Percentiles rank a stretch among this genome's conserved stretches.
Evolutionary conservation across 1,140 invertebrate species (phyloP).

Genomic region (Meloidogyne floridensis): DNA sequence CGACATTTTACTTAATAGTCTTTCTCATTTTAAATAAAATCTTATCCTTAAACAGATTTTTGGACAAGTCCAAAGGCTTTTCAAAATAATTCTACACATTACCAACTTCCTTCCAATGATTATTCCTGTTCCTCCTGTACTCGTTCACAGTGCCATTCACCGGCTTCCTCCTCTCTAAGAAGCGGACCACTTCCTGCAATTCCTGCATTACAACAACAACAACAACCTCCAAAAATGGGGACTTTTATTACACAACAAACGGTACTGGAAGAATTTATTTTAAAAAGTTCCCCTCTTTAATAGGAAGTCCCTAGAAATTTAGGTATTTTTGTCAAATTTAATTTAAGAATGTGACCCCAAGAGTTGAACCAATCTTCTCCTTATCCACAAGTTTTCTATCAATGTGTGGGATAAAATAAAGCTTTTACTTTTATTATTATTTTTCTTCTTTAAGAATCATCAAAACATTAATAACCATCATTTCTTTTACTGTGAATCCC

Average conservation of each 20-base stretch:
- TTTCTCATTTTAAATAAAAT: too few species aligned
- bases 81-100: neutral
- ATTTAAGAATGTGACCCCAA: too few species aligned
- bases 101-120: slow-evolving; percentile 21
- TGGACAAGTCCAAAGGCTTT: slow-evolving; percentile 5
- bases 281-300: too few species aligned
- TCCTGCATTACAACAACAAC: neutral
- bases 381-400: too few species aligned
- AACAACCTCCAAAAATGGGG: neutral
- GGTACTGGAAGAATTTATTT: neutral
- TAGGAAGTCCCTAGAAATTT: too few species aligned
- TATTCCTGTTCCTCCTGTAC: slow-evolving; percentile 18
- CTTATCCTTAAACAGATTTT: neutral
- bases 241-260: slow-evolving; percentile 10
- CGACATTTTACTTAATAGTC: too few species aligned
- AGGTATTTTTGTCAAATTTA: too few species aligned
- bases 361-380: too few species aligned
- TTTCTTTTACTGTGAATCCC: slow-evolving; percentile 2
- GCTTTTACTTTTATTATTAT: neutral
- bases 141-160: neutral
- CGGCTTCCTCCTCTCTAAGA: neutral
- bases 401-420: too few species aligned
- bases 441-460: neutral
- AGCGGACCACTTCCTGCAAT: neutral
- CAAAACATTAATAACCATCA: neutral